A percentile compares a stretch with the other conserved stretches of the same genome.
These are phyloP conservation scores for Muscidifurax raptorellus DNA, from an alignment of 1,140 invertebrate species.

Conservation along the genomic window DNA sequence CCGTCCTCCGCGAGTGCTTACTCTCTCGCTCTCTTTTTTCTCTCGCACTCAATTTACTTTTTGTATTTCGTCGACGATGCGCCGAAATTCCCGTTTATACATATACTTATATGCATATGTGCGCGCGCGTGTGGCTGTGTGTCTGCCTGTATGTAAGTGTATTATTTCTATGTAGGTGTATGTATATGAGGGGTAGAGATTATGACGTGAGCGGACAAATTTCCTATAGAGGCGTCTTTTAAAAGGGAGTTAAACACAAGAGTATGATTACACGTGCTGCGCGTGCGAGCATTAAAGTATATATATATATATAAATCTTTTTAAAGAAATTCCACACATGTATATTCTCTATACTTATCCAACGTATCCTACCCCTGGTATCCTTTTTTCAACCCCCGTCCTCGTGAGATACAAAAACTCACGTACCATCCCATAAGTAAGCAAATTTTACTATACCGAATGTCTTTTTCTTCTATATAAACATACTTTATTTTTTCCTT, in stretches of 20 bases:
- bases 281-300: background rate
- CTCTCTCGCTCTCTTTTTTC: background rate
- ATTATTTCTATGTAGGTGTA: constrained; percentile 38
- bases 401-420: constrained; percentile 4
- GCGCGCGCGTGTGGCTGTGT: constrained; percentile 22
- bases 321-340: constrained; percentile 24
- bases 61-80: constrained; percentile 42
- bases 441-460: constrained; percentile 41
- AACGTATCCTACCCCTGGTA: constrained; percentile 6
- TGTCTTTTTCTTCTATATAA: constrained; percentile 29
- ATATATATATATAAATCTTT: constrained; percentile 22
- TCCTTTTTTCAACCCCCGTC: background rate
- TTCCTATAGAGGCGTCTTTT: constrained; percentile 37
- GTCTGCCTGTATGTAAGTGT: constrained; percentile 19
- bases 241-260: background rate
- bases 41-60: constrained; percentile 37
- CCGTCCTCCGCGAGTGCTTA: background rate
- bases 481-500: constrained; percentile 56
- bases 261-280: background rate
- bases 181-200: constrained; percentile 25
- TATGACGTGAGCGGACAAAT: constrained; percentile 33
- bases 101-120: constrained; percentile 26
- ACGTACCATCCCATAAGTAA: background rate
- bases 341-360: constrained; percentile 1
- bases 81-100: constrained; percentile 45